Conservation (phyloP, 1,140 invertebrate genomes). For the Rhyzopertha dominica region DNA sequence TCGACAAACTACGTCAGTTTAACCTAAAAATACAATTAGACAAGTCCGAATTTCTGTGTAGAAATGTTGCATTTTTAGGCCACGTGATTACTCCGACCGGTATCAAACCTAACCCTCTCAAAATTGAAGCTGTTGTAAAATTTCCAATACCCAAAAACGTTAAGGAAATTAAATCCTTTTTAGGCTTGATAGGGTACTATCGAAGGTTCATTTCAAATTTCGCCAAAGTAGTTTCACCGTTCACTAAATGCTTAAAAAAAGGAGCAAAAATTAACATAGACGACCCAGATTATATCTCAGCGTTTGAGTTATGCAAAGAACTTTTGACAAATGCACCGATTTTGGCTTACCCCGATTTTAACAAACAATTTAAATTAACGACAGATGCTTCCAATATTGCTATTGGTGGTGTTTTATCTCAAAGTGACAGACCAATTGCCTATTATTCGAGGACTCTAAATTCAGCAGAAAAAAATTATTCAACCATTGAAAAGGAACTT, state of each 20-base stretch:
- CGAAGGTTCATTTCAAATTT: constrained; percentile 29
- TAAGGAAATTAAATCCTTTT: constrained; percentile 32
- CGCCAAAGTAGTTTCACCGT: constrained; percentile 29
- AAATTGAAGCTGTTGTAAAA: constrained; percentile 26
- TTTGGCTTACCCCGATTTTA: too few species aligned
- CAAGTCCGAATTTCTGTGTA: constrained; percentile 27
- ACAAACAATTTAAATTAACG: neutral
- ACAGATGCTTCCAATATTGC: neutral
- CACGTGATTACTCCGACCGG: constrained; percentile 24
- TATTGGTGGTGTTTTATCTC: neutral
- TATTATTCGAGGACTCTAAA: neutral
- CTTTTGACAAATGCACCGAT: too few species aligned
- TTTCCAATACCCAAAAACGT: constrained; percentile 24
- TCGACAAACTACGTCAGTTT: constrained; percentile 18
- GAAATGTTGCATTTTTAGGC: constrained; percentile 26
- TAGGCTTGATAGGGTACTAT: constrained; percentile 32
- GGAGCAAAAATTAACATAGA: too few species aligned
- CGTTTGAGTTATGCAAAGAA: too few species aligned
- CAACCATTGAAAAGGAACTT: constrained; percentile 30
- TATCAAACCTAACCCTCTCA: constrained; percentile 26
- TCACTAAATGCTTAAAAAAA: constrained; percentile 24
- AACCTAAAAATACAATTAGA: constrained; percentile 29
- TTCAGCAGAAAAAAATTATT: neutral
- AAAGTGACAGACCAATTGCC: neutral
- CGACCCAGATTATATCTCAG: too few species aligned